These are phyloP conservation scores for Prunella himalayana DNA, from an alignment of 2,113 vertebrate genomes.

Conservation along the genomic window DNA sequence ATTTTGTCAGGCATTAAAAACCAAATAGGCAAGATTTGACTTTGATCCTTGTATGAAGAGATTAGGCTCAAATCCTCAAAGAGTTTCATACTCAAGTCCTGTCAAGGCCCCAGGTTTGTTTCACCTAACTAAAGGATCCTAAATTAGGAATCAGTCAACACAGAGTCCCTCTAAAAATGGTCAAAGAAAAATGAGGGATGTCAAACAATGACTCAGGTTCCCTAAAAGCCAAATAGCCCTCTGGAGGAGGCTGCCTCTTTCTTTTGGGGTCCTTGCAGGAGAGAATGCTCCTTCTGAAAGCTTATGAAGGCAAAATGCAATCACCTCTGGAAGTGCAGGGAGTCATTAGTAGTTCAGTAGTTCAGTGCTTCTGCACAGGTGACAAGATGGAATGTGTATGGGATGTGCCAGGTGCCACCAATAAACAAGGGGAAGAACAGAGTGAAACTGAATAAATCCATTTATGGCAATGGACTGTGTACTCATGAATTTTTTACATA, in stretches of 20 bases:
- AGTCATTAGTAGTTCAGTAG: not conserved
- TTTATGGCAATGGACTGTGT: not conserved
- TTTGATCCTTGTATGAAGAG: not conserved
- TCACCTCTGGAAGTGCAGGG: not conserved
- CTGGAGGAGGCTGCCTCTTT: not conserved
- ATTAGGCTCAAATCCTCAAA: not conserved
- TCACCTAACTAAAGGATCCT: not conserved
- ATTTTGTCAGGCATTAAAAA: not conserved
- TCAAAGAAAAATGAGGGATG: not conserved
- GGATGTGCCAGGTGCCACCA: not conserved
- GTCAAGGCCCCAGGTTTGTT: not conserved
- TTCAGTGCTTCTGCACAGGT: not conserved
- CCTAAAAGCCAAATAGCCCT: not conserved
- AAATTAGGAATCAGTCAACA: not conserved
- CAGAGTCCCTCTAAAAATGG: not conserved
- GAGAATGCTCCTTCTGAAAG: accelerated
- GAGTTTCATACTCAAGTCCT: not conserved
- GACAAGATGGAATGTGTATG: not conserved
- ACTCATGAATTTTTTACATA: not conserved
- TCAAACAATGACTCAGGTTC: accelerated
- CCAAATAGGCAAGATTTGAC: not conserved
- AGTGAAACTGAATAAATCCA: not conserved
- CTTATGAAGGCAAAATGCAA: not conserved
- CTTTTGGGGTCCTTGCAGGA: not conserved
- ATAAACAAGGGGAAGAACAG: not conserved